Base-by-base conservation (phyloP, 2,797 vertebrate species). In the Manis pentadactyla region DNA sequence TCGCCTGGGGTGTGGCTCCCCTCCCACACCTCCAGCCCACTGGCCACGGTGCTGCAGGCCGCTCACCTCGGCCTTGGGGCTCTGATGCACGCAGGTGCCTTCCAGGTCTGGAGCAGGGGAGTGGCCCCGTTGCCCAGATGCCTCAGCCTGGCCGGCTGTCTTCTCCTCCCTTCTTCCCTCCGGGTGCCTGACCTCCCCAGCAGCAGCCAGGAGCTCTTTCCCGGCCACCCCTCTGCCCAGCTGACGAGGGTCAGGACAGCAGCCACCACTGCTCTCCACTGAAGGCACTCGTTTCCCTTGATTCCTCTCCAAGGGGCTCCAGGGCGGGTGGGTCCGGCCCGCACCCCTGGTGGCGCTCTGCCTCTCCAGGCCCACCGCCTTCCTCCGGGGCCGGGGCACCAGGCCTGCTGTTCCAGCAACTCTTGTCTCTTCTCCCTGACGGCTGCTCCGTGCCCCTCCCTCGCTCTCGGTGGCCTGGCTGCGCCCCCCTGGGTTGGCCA, bases 1-100 rank as follows among this genome's bases (percentile, higher is more conserved):
- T 5, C 0, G 0, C 7, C 0, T 1, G 59, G 4, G 69, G 2
- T 4, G 1, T 2, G 2, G 71, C 23, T 0, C 9, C n/a, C 18
- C n/a, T 31, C 2, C 17, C 19, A 21, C 0, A 2, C 53, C 61
- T 2, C 1, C 1, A 1, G 59, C 27, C 2, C 0, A 0, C 13
- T 0, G n/a, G 29, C 17, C 37, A 34, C 11, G 1, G 51, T 71
- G 34, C 2, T 55, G 68, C 1, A 5, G 18, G 21, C 7, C 14
- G 0, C 19, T 2, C 1, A 0, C 8, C 4, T 6, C 25, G 63
- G 2, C 66, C n/a, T 61, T 8, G 7, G 61, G 49, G 10, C 79
- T 29, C 37, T 0, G 87, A 13, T 21, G 18, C 4, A 2, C 39
- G 7, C 7, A 0, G 81, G 0, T 5, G n/a, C 17, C 1, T 11